Evolutionary conservation across 2,797 vertebrate genomes (phyloP).

Genomic region (Lepus oiostolus): DNA sequence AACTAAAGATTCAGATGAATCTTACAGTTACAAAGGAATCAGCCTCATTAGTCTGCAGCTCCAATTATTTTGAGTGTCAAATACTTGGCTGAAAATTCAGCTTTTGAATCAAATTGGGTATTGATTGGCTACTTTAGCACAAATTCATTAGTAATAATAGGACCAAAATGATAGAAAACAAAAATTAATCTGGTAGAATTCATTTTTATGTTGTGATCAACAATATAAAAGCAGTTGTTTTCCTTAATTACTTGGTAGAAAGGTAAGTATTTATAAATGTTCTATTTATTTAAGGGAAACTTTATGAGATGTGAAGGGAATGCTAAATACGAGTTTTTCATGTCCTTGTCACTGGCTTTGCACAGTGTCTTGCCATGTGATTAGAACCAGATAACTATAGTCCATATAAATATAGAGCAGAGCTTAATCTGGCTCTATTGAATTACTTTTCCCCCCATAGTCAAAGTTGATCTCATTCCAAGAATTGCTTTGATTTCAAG

Average conservation of each 20-base stretch:
- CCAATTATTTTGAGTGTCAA: conserved; percentile 36
- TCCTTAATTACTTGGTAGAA: conserved; percentile 53
- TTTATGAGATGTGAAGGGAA: neutral
- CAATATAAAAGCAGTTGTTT: conserved; percentile 46
- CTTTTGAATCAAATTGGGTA: conserved; percentile 36
- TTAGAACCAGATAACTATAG: neutral
- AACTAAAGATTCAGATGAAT: neutral
- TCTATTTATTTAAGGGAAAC: conserved; percentile 1
- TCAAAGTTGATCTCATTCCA: neutral
- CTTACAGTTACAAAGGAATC: conserved; percentile 9
- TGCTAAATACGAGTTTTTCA: conserved; percentile 49
- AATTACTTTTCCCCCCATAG: neutral
- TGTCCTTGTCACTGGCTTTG: neutral
- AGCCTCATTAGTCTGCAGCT: neutral
- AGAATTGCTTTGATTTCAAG: conserved; percentile 26
- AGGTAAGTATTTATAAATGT: neutral
- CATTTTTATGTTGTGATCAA: neutral
- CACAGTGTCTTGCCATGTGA: neutral
- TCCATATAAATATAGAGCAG: neutral
- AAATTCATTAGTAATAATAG: neutral
- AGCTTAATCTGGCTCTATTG: neutral
- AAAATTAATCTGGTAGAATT: conserved; percentile 11
- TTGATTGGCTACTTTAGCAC: conserved; percentile 6
- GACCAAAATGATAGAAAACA: conserved; percentile 60
- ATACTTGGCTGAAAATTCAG: conserved; percentile 9